phyloP scores from a whole-genome alignment of 2,113 vertebrate genomes.

The Aphyosemion australe region DNA sequence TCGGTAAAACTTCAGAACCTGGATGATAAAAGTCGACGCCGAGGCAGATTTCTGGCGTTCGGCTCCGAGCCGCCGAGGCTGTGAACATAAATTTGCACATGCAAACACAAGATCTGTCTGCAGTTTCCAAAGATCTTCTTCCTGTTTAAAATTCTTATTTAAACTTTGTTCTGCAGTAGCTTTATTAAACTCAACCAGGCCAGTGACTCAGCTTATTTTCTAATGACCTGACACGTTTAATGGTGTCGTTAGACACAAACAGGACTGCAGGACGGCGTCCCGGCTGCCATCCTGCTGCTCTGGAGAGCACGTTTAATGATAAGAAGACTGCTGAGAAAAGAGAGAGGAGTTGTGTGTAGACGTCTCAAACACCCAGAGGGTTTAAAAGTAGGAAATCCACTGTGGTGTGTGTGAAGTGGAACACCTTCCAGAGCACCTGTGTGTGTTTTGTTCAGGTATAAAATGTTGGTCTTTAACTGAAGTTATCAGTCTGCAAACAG shows the following conservation, averaged over 20 bases:
- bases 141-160: background rate
- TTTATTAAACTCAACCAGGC: constrained; percentile 12
- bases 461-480: constrained; percentile 23
- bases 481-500: constrained; percentile 54
- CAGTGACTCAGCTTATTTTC: constrained; percentile 4
- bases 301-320: constrained; percentile 41
- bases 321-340: constrained; percentile 41
- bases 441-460: constrained; percentile 4
- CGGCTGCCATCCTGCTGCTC: constrained; percentile 30
- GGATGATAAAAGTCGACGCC: constrained; percentile 37
- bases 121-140: constrained; percentile 17
- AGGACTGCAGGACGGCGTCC: constrained; percentile 28
- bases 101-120: constrained; percentile 14
- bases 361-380: constrained; percentile 39
- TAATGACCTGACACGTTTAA: constrained; percentile 8
- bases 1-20: constrained; percentile 23
- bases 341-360: constrained; percentile 38
- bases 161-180: background rate
- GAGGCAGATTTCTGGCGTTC: constrained; percentile 3
- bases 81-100: constrained; percentile 25
- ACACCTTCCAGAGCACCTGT: constrained; percentile 35
- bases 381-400: constrained; percentile 40
- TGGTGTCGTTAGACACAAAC: constrained; percentile 28
- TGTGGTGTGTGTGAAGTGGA: constrained; percentile 27
- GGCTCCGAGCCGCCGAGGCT: constrained; percentile 30